A percentile compares a stretch with the other conserved stretches of the same genome.
Conservation (phyloP, 1,140 invertebrate genomes). For the Micrasema longulum region DNA sequence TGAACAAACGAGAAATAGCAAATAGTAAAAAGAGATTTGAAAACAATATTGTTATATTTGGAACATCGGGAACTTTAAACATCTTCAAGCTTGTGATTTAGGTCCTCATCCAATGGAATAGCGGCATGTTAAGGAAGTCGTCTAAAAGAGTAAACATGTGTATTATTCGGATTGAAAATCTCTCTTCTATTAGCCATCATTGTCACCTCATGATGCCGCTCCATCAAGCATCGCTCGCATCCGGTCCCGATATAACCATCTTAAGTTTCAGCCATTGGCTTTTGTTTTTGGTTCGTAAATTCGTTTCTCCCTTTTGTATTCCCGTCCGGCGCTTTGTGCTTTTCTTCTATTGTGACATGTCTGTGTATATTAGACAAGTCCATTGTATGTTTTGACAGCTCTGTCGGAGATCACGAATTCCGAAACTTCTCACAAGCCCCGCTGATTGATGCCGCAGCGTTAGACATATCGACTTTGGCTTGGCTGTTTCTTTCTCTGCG, state of each 20-base stretch:
- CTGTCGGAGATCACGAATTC: constrained; percentile 18
- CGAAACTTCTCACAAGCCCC: constrained; percentile 1
- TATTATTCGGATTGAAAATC: too few relatives aligned
- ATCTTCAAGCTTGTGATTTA: too few relatives aligned
- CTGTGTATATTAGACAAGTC: constrained; percentile 4
- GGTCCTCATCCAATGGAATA: too few relatives aligned
- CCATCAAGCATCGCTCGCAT: background rate
- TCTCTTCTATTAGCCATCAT: constrained; percentile 30
- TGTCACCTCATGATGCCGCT: constrained; percentile 28
- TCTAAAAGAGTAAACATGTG: too few relatives aligned
- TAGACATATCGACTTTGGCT: background rate
- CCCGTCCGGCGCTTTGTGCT: constrained; percentile 30
- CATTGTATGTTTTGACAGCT: constrained; percentile 41
- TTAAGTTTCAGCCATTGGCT: constrained; percentile 3
- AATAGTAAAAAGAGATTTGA: too few relatives aligned
- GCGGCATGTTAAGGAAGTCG: too few relatives aligned
- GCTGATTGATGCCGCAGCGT: background rate
- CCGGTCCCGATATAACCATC: constrained; percentile 34
- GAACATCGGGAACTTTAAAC: too few relatives aligned
- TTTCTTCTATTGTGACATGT: constrained; percentile 22
- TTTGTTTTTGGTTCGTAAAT: constrained; percentile 35
- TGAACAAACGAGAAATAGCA: too few relatives aligned
- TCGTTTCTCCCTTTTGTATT: constrained; percentile 20
- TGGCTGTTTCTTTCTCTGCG: too few relatives aligned
- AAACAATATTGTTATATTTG: too few relatives aligned